phyloP scores from a whole-genome alignment of 2,797 vertebrate genomes.

The Bovichtus diacanthus region DNA sequence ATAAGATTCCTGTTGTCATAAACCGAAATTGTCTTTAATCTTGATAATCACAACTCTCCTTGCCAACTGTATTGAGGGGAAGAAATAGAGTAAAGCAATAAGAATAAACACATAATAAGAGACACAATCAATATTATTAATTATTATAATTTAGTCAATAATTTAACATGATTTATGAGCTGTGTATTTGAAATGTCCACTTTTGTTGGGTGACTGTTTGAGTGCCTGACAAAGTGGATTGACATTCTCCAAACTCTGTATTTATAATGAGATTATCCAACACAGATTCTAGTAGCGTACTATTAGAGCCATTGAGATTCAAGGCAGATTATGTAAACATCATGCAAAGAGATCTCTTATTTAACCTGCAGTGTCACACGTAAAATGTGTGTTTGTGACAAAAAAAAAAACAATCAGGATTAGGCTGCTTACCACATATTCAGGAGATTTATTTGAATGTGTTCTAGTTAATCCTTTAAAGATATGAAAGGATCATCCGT shows the following conservation, averaged over 20 bases:
- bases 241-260: constrained; percentile 55
- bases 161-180: not conserved
- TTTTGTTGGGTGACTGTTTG: constrained; percentile 32
- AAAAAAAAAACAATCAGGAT: constrained; percentile 55
- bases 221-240: constrained; percentile 44
- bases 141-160: not conserved
- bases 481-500: constrained; percentile 13
- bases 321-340: constrained; percentile 56
- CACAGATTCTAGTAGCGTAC: not conserved
- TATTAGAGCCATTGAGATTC: constrained; percentile 34
- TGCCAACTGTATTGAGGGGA: not conserved
- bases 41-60: not conserved
- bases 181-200: not conserved
- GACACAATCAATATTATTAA: not conserved
- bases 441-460: constrained; percentile 31
- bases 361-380: constrained; percentile 49
- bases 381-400: constrained; percentile 24
- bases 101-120: not conserved
- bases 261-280: constrained; percentile 48
- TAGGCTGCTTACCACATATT: constrained; percentile 25
- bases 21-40: not conserved
- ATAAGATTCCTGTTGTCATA: not conserved
- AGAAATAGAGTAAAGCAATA: not conserved
- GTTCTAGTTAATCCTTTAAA: constrained; percentile 47
- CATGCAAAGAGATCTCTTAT: constrained; percentile 33